These are phyloP conservation scores for Parazoanthus atlanticus DNA, from an alignment of 92 coral and sea anemone species.

Conservation along the genomic window DNA sequence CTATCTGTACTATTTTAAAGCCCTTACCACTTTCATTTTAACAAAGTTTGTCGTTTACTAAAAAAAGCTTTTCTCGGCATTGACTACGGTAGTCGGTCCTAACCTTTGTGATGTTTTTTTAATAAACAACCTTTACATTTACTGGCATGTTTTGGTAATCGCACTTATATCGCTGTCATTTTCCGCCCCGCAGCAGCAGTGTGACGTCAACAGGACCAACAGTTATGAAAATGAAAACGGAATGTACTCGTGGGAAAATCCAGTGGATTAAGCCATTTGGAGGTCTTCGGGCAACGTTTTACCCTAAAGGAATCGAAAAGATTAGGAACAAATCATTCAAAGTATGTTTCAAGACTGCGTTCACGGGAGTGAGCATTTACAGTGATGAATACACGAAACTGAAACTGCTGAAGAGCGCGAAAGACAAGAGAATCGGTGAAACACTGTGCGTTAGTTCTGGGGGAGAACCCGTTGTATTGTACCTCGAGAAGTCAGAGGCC, in stretches of 20 bases:
- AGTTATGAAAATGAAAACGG: constrained; percentile 67
- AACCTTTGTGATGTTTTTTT: background rate
- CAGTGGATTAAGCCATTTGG: constrained; percentile 91
- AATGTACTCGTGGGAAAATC: constrained; percentile 79
- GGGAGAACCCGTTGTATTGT: constrained; percentile 60
- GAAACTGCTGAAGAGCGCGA: constrained; percentile 54
- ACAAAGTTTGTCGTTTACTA: background rate
- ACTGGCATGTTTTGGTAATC: background rate
- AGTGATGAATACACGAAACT: constrained; percentile 59
- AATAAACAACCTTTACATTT: background rate
- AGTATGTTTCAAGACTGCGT: constrained; percentile 71
- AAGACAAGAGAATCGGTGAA: constrained; percentile 49
- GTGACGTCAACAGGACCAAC: constrained; percentile 52
- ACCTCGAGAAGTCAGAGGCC: constrained; percentile 67
- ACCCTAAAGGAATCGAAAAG: constrained; percentile 64
- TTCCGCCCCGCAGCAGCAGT: constrained; percentile 17
- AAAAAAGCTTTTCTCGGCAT: background rate
- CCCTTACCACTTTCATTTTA: background rate
- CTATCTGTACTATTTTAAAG: no score
- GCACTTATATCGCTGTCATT: background rate
- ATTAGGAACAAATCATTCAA: constrained; percentile 62
- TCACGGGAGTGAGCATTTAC: constrained; percentile 71
- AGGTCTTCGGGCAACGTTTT: constrained; percentile 84
- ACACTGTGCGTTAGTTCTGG: constrained; percentile 65
- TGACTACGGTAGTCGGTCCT: background rate